Percentiles rank a stretch among this genome's conserved stretches.
phyloP scores from a whole-genome alignment of 30 jellyfish, hydroid and myxozoan species.

The Sanderia malayensis region DNA sequence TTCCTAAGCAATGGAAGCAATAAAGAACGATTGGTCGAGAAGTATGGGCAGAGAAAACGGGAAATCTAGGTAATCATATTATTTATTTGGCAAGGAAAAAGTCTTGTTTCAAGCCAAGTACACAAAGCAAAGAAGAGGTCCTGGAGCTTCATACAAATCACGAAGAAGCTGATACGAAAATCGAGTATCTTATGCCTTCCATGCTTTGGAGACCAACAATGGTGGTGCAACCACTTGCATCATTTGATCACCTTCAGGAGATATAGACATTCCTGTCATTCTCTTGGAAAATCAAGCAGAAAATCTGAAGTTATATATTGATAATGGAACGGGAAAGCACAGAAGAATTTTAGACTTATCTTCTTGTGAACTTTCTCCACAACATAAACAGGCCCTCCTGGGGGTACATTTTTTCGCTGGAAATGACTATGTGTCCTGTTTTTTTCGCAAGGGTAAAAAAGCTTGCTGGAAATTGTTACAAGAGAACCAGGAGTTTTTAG shows the following conservation, averaged over 20 bases:
- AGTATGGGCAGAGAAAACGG: conserved; percentile 9
- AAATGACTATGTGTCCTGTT: conserved; percentile 4
- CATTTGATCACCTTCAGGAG: conserved; percentile 21
- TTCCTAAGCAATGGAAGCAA: conserved; percentile 24
- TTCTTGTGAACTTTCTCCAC: neutral
- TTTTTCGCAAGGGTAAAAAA: neutral
- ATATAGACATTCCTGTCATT: conserved; percentile 27
- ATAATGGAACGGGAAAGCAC: conserved; percentile 6
- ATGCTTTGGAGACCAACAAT: conserved; percentile 3
- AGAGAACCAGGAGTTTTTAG: conserved; percentile 18
- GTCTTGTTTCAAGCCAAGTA: too few species aligned
- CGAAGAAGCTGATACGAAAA: too few species aligned
- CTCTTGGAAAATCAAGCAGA: conserved; percentile 6
- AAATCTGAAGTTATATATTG: conserved; percentile 12
- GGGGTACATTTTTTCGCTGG: neutral
- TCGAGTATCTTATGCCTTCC: too few species aligned
- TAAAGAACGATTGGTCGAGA: conserved; percentile 25
- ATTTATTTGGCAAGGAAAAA: too few species aligned
- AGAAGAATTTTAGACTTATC: neutral
- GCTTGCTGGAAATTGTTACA: conserved; percentile 1
- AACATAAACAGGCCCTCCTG: conserved; percentile 6
- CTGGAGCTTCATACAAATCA: too few species aligned
- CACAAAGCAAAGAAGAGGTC: too few species aligned
- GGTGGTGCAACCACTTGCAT: conserved; percentile 24
- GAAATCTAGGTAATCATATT: too few species aligned